Percentiles rank a stretch among this genome's conserved stretches.
These are phyloP conservation scores for Istiophorus platypterus DNA, from an alignment of 2,113 vertebrate genomes.

Conservation along the genomic window DNA sequence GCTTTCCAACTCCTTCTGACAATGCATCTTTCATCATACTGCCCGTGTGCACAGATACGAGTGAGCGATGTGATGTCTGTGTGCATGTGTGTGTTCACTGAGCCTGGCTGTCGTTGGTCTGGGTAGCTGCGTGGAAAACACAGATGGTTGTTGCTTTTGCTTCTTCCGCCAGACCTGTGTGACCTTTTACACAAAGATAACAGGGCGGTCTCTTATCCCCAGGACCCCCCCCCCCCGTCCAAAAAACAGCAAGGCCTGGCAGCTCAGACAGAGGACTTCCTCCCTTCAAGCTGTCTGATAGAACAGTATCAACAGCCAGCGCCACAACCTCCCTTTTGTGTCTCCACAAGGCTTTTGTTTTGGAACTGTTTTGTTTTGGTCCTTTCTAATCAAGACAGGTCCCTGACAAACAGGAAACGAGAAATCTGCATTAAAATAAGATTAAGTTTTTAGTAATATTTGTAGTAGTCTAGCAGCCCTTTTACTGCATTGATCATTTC, in stretches of 20 bases:
- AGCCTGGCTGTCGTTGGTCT: constrained; percentile 13
- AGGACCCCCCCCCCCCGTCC: constrained; percentile 13
- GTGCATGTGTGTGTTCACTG: constrained; percentile 25
- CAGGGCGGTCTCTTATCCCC: constrained; percentile 69
- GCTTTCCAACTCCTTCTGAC: constrained; percentile 73
- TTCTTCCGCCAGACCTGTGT: constrained; percentile 75
- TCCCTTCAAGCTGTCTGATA: constrained; percentile 66
- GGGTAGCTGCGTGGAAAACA: constrained; percentile 68
- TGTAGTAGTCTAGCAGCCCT: background rate
- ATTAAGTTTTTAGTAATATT: constrained; percentile 6
- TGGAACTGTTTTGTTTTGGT: constrained; percentile 71
- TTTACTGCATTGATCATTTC: constrained; percentile 7
- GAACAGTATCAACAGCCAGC: constrained; percentile 71
- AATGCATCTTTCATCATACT: constrained; percentile 72
- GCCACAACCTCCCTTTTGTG: constrained; percentile 50
- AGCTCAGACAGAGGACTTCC: constrained; percentile 78
- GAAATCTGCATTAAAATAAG: constrained; percentile 52
- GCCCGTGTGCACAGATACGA: constrained; percentile 61
- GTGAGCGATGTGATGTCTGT: constrained; percentile 52
- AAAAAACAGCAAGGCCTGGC: constrained; percentile 64
- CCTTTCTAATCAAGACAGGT: constrained; percentile 56
- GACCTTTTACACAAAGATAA: constrained; percentile 81
- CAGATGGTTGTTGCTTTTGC: constrained; percentile 78
- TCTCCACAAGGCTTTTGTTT: constrained; percentile 66
- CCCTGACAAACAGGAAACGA: constrained; percentile 68